These are phyloP conservation scores for Noctua janthe DNA, from an alignment of 2,888 invertebrate genomes.

Conservation along the genomic window DNA sequence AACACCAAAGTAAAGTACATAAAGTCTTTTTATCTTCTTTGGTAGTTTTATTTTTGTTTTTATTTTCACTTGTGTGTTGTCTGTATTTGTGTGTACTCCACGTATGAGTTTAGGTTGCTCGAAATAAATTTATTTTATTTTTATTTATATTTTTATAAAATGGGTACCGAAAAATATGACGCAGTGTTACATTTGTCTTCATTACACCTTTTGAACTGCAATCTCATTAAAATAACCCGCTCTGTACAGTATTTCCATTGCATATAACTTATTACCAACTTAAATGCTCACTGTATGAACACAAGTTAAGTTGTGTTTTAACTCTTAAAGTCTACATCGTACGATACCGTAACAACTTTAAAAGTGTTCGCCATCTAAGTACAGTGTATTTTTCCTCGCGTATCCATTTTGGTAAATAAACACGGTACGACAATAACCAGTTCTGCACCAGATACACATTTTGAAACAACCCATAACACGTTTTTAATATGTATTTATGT, in stretches of 20 bases:
- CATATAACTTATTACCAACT: not conserved
- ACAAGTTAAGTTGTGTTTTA: not conserved
- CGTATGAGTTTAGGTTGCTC: too few species aligned
- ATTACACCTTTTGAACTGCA: not conserved
- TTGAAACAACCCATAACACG: not conserved
- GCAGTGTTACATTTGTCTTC: not conserved
- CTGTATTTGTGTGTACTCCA: too few species aligned
- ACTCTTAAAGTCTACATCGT: not conserved
- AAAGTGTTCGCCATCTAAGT: slow-evolving; percentile 29
- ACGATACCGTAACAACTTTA: slow-evolving; percentile 19
- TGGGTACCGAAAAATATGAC: not conserved
- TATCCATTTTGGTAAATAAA: not conserved
- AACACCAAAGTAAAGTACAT: too few species aligned
- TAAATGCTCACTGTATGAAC: not conserved
- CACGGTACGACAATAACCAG: not conserved
- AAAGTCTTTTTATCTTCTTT: too few species aligned
- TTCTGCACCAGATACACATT: not conserved
- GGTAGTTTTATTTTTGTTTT: too few species aligned
- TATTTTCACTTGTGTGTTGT: too few species aligned
- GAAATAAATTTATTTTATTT: too few species aligned
- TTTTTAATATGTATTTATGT: too few species aligned
- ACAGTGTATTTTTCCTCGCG: not conserved
- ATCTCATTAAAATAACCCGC: not conserved
- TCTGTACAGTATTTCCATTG: slow-evolving; percentile 5
- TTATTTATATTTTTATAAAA: too few species aligned